Conservation (phyloP, 1,140 invertebrate genomes). For the Drosophila obscura region DNA sequence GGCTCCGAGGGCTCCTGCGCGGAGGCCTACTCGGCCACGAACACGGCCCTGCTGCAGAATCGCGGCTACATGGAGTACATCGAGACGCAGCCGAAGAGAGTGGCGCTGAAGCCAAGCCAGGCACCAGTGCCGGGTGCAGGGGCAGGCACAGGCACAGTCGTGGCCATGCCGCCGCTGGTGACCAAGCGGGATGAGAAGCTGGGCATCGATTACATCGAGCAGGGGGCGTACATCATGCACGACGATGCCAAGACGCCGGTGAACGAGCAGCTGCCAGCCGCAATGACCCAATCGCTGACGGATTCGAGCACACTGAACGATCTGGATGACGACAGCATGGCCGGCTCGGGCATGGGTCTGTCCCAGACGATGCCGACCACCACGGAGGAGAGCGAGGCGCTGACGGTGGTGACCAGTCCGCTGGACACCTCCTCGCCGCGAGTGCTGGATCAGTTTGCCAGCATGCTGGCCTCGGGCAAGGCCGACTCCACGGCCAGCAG, state of each 20-base stretch:
- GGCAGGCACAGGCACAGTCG: neutral
- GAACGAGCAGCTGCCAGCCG: constrained; percentile 66
- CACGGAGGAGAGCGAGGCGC: constrained; percentile 86
- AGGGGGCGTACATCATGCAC: constrained; percentile 83
- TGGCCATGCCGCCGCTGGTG: constrained; percentile 40
- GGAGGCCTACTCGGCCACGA: constrained; percentile 86
- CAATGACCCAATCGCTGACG: constrained; percentile 77
- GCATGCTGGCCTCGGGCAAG: constrained; percentile 53
- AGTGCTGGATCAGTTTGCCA: constrained; percentile 64
- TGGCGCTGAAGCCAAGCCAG: neutral
- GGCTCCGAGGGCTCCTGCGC: constrained; percentile 87
- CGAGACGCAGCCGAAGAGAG: constrained; percentile 77
- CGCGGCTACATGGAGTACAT: constrained; percentile 89
- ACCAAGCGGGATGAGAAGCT: constrained; percentile 72
- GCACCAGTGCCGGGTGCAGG: constrained; percentile 11
- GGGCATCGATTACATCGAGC: constrained; percentile 86
- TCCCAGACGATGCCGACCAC: constrained; percentile 84
- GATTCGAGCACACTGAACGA: constrained; percentile 82
- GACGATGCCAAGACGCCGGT: constrained; percentile 81
- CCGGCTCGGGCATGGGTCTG: constrained; percentile 44
- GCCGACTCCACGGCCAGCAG: constrained; percentile 75
- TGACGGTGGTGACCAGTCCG: constrained; percentile 85
- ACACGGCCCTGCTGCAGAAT: constrained; percentile 85
- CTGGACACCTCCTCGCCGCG: constrained; percentile 83
- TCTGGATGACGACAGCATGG: constrained; percentile 87